Base-by-base conservation (phyloP, 2,113 vertebrate genomes). In the Eclectus roratus region DNA sequence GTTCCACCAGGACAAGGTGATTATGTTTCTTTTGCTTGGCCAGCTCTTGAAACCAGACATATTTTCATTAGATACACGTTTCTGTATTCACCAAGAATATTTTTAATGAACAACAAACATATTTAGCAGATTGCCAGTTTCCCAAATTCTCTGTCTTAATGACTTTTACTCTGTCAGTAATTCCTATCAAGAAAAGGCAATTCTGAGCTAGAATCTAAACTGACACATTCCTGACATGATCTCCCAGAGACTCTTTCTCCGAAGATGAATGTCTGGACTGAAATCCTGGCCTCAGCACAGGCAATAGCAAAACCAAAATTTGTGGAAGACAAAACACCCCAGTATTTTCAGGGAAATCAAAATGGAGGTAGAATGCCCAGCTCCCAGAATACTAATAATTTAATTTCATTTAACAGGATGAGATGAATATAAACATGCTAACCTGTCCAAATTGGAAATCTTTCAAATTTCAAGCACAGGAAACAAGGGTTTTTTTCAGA, bases 381-480 rank as follows among this genome's bases (percentile, higher is more conserved):
- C n/a, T 95, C 79, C 31, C 60, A 44, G 74, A 95, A 80, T 31
- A 31, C 55, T 85, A 74, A 85, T 80, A 0, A 2, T 83, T 96
- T 93, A 33, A 88, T 93, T 74, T 93, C 72, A 47, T 94, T 80
- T 61, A 94, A 93, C 96, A 97, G 96, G 94, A 96, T 93, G 92
- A 90, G 82, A 91, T 83, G 80, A 94, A 87, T 89, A 96, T 91
- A 97, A 96, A 94, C 91, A 94, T 3, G 50, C 77, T 77, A 90
- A 93, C 79, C 95, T 95, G 89, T 93, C 95, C 94, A 93, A 94
- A 94, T 41, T 96, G 96, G 97, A 96, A 93, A 88, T 68, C 52
- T 96, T 92, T 94, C 96, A 96, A 64, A 90, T 84, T 49, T 95
- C 85, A 96, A 92, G 73, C 89, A 96, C 89, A 94, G 96, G 97